phyloP scores from a whole-genome alignment of 2,113 vertebrate species.

The Epinephelus lanceolatus region DNA sequence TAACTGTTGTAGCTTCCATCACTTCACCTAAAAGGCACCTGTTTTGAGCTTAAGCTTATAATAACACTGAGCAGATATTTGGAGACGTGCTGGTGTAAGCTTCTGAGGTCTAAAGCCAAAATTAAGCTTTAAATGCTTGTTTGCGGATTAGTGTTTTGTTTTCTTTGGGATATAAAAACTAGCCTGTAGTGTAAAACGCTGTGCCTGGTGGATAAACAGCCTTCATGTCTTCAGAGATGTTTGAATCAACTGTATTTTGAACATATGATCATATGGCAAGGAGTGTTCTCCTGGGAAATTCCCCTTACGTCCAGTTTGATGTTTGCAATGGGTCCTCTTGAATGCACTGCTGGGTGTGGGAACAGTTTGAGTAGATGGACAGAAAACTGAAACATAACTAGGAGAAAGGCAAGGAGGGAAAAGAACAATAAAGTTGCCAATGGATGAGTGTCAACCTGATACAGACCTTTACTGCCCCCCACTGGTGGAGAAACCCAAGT shows the following conservation, averaged over 20 bases:
- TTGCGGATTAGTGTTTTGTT: constrained; percentile 30
- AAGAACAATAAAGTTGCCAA: constrained; percentile 39
- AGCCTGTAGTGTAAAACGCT: not conserved
- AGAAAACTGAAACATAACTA: constrained; percentile 64
- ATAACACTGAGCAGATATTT: constrained; percentile 9
- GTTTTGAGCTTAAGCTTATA: not conserved
- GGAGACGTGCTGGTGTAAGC: not conserved
- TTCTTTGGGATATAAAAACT: not conserved
- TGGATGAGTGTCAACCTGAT: constrained; percentile 32
- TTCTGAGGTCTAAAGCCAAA: constrained; percentile 10
- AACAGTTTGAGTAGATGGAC: constrained; percentile 48
- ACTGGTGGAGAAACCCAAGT: constrained; percentile 51
- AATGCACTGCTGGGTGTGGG: constrained; percentile 11
- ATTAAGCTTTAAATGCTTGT: constrained; percentile 25
- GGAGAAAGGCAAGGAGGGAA: constrained; percentile 31
- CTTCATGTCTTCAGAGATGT: constrained; percentile 14
- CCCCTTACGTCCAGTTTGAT: constrained; percentile 38
- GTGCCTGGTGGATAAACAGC: not conserved
- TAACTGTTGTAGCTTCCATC: not conserved
- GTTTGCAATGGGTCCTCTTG: constrained; percentile 5
- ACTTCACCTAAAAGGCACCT: constrained; percentile 9
- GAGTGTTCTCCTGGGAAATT: constrained; percentile 47
- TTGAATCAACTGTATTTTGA: constrained; percentile 26
- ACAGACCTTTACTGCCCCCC: constrained; percentile 76
- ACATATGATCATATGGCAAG: constrained; percentile 10